Evolutionary conservation across 2,888 invertebrate genomes (phyloP).

Genomic region (Rhingia campestris): DNA sequence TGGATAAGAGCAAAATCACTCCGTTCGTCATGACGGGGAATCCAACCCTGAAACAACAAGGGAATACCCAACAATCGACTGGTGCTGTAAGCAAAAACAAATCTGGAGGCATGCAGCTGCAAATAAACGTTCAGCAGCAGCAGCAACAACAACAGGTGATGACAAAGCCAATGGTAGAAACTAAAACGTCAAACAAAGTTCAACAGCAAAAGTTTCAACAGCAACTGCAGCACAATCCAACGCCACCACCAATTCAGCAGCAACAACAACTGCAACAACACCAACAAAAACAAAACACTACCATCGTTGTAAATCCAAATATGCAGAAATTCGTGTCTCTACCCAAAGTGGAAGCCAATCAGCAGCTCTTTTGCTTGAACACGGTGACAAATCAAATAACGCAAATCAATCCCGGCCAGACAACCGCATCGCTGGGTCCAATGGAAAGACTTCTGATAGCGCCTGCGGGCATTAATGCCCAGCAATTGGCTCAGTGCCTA

Average conservation of each 20-base stretch:
- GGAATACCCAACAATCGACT: slow-evolving; percentile 24
- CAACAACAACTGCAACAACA: slow-evolving; percentile 53
- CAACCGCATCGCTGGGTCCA: slow-evolving; percentile 82
- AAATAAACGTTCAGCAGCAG: slow-evolving; percentile 62
- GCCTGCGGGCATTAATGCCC: slow-evolving; percentile 82
- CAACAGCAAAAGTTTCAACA: slow-evolving; percentile 52
- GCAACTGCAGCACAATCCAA: slow-evolving; percentile 27
- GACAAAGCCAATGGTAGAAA: slow-evolving; percentile 38
- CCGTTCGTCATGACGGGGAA: slow-evolving; percentile 49
- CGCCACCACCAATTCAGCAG: slow-evolving; percentile 51
- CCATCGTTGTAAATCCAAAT: slow-evolving; percentile 73
- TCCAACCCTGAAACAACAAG: slow-evolving; percentile 30
- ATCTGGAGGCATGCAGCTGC: slow-evolving; percentile 54
- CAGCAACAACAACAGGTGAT: slow-evolving; percentile 47
- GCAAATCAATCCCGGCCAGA: slow-evolving; percentile 81
- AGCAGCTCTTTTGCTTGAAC: slow-evolving; percentile 82
- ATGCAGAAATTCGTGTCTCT: slow-evolving; percentile 81
- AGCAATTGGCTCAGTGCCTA: slow-evolving; percentile 82
- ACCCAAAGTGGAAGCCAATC: slow-evolving; percentile 82
- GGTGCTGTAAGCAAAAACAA: slow-evolving; percentile 53
- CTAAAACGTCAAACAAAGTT: slow-evolving; percentile 44
- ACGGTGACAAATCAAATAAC: slow-evolving; percentile 83
- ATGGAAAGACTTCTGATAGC: slow-evolving; percentile 82
- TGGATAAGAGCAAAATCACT: slow-evolving; percentile 59
- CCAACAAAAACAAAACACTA: slow-evolving; percentile 66